Conservation (phyloP, 2,888 invertebrate genomes). For the Sericinus montela region DNA sequence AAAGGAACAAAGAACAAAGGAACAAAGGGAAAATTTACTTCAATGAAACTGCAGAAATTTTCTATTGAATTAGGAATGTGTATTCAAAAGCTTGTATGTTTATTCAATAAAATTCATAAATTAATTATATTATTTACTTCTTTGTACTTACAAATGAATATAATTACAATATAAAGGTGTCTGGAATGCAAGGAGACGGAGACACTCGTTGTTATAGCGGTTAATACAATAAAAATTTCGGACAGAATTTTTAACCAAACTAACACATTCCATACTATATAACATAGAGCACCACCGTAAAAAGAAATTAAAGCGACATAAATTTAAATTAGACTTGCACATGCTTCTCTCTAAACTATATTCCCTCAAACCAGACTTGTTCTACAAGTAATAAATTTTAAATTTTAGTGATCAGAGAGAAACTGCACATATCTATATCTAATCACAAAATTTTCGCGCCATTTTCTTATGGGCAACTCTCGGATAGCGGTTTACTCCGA, state of each 20-base stretch:
- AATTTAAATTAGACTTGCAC: no score
- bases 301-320: no score
- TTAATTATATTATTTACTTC: constrained; percentile 55
- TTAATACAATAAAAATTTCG: constrained; percentile 44
- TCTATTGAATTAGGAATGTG: no score
- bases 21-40: no score
- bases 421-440: neutral
- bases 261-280: neutral
- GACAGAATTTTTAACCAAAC: constrained; percentile 18
- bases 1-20: no score
- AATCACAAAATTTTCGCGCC: constrained; percentile 4
- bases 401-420: no score
- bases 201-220: constrained; percentile 50
- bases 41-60: no score
- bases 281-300: neutral
- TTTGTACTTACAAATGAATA: constrained; percentile 62
- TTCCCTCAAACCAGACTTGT: no score
- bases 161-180: constrained; percentile 40
- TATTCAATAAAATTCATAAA: no score
- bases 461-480: neutral
- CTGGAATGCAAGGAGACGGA: constrained; percentile 67
- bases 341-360: no score
- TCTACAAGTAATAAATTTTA: no score
- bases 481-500: constrained; percentile 2
- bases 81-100: no score